Percentiles rank a stretch among this genome's conserved stretches.
phyloP scores from a whole-genome alignment of 2,113 vertebrate genomes.

The Sitta europaea region DNA sequence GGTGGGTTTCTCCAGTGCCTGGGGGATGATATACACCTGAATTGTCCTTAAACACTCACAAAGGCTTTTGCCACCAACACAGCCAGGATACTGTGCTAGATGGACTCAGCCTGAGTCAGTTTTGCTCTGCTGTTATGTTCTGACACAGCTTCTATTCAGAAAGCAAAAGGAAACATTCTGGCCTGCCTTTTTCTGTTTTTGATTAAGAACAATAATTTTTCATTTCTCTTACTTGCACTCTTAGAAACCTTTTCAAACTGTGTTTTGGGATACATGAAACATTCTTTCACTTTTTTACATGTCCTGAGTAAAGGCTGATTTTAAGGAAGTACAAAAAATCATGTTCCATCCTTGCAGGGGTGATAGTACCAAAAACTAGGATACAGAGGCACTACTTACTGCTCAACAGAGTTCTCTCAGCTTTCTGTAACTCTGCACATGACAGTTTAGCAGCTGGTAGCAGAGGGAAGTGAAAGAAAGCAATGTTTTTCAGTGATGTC shows the following conservation, averaged over 20 bases:
- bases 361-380: background rate
- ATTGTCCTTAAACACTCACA: background rate
- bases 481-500: background rate
- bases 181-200: background rate
- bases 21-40: background rate
- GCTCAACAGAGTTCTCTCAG: background rate
- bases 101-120: background rate
- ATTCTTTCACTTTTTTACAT: background rate
- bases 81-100: background rate
- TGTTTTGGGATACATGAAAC: background rate
- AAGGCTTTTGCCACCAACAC: background rate
- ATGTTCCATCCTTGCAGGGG: accelerated
- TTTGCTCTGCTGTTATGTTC: background rate
- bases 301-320: background rate
- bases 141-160: background rate
- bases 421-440: background rate
- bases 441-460: background rate
- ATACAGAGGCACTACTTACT: background rate
- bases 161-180: background rate
- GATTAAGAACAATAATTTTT: background rate
- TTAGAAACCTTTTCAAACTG: background rate
- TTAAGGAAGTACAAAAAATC: background rate
- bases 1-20: background rate
- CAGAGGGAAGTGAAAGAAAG: background rate
- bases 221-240: background rate